Percentiles rank a stretch among this genome's conserved stretches.
Conservation (phyloP, 1,140 invertebrate species). For the Panagrolaimus sp. region DNA sequence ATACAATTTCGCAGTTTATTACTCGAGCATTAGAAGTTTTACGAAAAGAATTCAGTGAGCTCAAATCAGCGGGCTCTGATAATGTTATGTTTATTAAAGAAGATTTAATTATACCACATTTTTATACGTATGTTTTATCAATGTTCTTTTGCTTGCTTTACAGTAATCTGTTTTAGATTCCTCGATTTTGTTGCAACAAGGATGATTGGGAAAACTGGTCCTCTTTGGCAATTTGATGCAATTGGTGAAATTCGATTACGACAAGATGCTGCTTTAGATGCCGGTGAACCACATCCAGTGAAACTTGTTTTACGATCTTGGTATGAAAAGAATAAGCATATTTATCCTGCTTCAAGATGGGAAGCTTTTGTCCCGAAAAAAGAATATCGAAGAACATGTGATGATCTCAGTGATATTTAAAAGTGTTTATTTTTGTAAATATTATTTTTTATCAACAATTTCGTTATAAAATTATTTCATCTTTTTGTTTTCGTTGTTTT, state of each 20-base stretch:
- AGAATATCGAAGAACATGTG: conserved; percentile 75
- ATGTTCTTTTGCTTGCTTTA: too few relatives aligned
- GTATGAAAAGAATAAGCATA: conserved; percentile 99
- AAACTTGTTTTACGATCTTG: conserved; percentile 75
- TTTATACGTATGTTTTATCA: conserved; percentile 63
- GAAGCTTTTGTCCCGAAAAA: conserved; percentile 98
- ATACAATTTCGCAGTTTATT: conserved; percentile 94
- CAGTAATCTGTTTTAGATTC: too few relatives aligned
- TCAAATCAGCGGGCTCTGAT: conserved; percentile 91
- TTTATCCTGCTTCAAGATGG: conserved; percentile 97
- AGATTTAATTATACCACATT: conserved; percentile 94
- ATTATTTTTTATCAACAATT: background rate
- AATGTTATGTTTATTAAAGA: conserved; percentile 99
- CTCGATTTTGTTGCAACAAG: conserved; percentile 58
- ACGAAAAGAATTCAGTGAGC: conserved; percentile 89
- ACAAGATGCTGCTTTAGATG: conserved; percentile 89
- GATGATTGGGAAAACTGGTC: conserved; percentile 94
- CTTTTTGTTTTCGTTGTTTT: background rate
- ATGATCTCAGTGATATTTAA: conserved; percentile 51
- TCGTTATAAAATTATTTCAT: conserved; percentile 21
- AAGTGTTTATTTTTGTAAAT: background rate
- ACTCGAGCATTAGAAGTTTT: conserved; percentile 68
- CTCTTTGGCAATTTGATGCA: conserved; percentile 93
- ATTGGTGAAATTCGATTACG: conserved; percentile 88
- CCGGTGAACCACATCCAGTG: conserved; percentile 75